Evolutionary conservation across 2,113 vertebrate species (phyloP).

Genomic region (Cephalophus harveyi): DNA sequence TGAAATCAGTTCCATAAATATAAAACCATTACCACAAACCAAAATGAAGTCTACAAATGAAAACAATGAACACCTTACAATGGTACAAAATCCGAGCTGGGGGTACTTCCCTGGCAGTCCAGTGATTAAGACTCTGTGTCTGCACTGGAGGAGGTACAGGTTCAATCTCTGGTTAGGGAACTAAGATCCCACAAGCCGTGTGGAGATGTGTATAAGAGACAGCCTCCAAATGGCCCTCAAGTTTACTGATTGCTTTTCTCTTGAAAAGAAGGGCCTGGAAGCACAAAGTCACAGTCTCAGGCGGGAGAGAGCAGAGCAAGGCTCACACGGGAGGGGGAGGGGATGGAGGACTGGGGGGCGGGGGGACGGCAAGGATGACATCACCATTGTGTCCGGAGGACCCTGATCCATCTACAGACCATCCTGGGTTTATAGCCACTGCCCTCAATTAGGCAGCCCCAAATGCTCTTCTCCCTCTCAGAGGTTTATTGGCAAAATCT

Average conservation of each 20-base stretch:
- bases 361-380: fast-evolving
- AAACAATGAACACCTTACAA: not conserved
- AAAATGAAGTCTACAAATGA: not conserved
- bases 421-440: not conserved
- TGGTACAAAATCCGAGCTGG: too few species aligned
- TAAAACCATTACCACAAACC: not conserved
- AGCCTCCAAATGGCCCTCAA: not conserved
- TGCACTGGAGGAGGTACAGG: not conserved
- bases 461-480: not conserved
- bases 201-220: too few species aligned
- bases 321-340: fast-evolving
- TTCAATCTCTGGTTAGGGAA: not conserved
- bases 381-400: not conserved
- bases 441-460: not conserved
- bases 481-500: not conserved
- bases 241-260: not conserved
- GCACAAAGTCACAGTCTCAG: not conserved
- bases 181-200: not conserved
- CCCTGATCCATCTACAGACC: not conserved
- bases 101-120: not conserved
- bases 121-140: not conserved
- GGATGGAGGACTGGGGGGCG: fast-evolving
- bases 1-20: not conserved
- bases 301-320: not conserved
- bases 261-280: not conserved